These are phyloP conservation scores for Bombylius major DNA, from an alignment of 2,888 invertebrate genomes.

Conservation along the genomic window DNA sequence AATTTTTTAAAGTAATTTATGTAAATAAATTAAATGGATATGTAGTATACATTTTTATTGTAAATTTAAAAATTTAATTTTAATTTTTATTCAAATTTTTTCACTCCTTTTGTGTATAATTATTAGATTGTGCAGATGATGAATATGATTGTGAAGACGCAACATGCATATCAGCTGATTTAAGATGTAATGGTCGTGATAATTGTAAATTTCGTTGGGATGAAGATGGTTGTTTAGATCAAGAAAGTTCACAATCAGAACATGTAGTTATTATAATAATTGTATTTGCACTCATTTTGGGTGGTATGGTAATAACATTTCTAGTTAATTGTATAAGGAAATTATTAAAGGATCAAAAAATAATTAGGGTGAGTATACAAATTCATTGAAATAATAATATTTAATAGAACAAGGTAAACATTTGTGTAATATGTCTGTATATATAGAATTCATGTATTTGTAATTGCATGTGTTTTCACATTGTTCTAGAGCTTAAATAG, in stretches of 20 bases:
- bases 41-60: constrained; percentile 16
- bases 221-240: constrained; percentile 45
- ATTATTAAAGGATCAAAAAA: constrained; percentile 71
- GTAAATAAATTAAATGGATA: too few relatives aligned
- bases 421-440: not conserved
- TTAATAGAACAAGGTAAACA: not conserved
- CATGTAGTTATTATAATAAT: constrained; percentile 79
- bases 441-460: not conserved
- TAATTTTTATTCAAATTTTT: too few relatives aligned
- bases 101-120: not conserved
- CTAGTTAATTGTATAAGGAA: constrained; percentile 79
- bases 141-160: constrained; percentile 82
- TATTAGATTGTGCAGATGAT: constrained; percentile 34
- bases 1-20: too few relatives aligned
- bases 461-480: too few relatives aligned
- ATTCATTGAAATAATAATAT: not conserved
- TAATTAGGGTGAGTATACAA: constrained; percentile 58
- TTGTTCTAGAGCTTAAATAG: too few relatives aligned
- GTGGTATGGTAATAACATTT: constrained; percentile 80
- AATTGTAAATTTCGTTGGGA: constrained; percentile 79
- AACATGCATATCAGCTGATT: constrained; percentile 59
- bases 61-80: constrained; percentile 5
- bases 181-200: constrained; percentile 58
- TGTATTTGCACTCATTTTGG: constrained; percentile 74
- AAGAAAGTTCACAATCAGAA: constrained; percentile 39